Percentiles rank a stretch among this genome's conserved stretches.
phyloP scores from a whole-genome alignment of 2,888 invertebrate genomes.

The Heterodera filipjevi region DNA sequence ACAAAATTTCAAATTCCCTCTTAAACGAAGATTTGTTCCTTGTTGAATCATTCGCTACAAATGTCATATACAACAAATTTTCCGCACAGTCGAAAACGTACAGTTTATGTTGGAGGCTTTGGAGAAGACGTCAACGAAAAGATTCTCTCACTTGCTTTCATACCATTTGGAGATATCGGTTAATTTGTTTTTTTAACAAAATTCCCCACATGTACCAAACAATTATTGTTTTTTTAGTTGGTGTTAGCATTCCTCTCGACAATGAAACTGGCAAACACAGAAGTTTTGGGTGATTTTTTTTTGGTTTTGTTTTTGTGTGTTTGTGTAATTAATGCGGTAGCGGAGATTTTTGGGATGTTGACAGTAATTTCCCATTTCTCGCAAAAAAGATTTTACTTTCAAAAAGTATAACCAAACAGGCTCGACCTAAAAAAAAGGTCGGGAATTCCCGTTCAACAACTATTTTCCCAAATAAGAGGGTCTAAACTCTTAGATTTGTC shows the following conservation, averaged over 20 bases:
- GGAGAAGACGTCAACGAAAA: conserved; percentile 91
- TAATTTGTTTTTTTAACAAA: neutral
- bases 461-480: too few species aligned
- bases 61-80: conserved; percentile 54
- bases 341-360: too few species aligned
- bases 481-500: conserved; percentile 82
- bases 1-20: too few species aligned
- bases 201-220: too few species aligned
- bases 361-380: too few species aligned
- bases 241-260: conserved; percentile 95
- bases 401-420: too few species aligned
- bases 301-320: conserved; percentile 13
- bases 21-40: too few species aligned
- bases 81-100: conserved; percentile 64
- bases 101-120: conserved; percentile 68
- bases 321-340: too few species aligned
- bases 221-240: conserved; percentile 71
- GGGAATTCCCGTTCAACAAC: too few species aligned
- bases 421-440: too few species aligned
- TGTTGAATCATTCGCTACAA: too few species aligned
- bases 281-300: conserved; percentile 56
- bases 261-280: conserved; percentile 76
- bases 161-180: conserved; percentile 91
- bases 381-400: too few species aligned
- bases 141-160: conserved; percentile 87